A percentile compares a stretch with the other conserved stretches of the same genome.
phyloP scores from a whole-genome alignment of 2,888 invertebrate genomes.

The Chloromyia formosa region DNA sequence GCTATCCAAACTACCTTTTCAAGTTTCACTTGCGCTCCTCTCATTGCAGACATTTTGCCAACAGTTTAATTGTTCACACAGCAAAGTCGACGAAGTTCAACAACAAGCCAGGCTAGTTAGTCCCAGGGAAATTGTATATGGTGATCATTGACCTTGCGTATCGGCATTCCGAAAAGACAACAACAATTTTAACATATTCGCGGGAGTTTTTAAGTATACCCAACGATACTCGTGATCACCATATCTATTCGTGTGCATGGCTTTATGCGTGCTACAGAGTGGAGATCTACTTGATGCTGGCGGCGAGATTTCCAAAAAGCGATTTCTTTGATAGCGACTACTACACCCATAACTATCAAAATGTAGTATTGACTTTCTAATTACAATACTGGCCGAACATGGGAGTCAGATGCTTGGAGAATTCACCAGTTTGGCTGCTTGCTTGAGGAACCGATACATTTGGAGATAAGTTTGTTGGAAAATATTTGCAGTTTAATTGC shows the following conservation, averaged over 20 bases:
- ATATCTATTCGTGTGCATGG: neutral
- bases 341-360: conserved; percentile 6
- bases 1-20: conserved; percentile 17
- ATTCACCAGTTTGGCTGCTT: too few relatives aligned
- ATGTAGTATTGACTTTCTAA: conserved; percentile 13
- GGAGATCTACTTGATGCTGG: too few relatives aligned
- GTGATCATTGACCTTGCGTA: conserved; percentile 33
- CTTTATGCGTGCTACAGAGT: too few relatives aligned
- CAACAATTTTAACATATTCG: conserved; percentile 29
- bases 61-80: conserved; percentile 8
- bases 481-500: too few relatives aligned
- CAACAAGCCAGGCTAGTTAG: too few relatives aligned
- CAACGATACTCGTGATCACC: neutral
- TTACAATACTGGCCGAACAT: neutral
- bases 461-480: too few relatives aligned
- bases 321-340: conserved; percentile 6
- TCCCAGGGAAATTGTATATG: conserved; percentile 13
- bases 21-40: conserved; percentile 31
- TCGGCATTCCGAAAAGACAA: conserved; percentile 12
- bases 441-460: too few relatives aligned
- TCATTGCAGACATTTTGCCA: neutral
- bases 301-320: neutral
- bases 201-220: conserved; percentile 4
- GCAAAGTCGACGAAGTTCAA: too few relatives aligned
- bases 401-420: neutral